phyloP scores from a whole-genome alignment of 2,113 vertebrate genomes.

The Cranoglanis bouderius region DNA sequence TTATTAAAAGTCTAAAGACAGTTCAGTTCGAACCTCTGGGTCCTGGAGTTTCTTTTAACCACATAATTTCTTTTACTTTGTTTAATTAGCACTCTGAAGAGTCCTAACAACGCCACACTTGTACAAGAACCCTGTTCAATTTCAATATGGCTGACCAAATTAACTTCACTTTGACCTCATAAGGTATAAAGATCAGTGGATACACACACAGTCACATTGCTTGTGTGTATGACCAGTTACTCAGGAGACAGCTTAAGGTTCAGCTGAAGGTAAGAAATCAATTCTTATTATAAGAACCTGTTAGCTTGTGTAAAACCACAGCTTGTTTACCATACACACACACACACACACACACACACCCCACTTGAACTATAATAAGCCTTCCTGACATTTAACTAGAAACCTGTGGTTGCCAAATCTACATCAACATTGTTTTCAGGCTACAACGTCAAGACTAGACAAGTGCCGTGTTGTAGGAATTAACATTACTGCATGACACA shows the following conservation, averaged over 20 bases:
- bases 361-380: background rate
- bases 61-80: too few relatives aligned
- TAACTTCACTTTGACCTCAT: background rate
- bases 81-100: too few relatives aligned
- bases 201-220: background rate
- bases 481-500: background rate
- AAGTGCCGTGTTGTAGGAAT: background rate
- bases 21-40: too few relatives aligned
- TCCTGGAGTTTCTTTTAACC: too few relatives aligned
- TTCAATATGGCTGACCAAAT: background rate
- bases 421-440: background rate
- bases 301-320: background rate
- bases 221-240: background rate
- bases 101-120: background rate
- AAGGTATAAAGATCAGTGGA: background rate
- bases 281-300: background rate
- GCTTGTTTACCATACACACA: background rate
- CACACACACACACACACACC: background rate
- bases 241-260: background rate
- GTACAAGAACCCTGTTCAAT: background rate
- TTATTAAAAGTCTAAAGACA: too few relatives aligned
- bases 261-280: background rate
- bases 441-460: background rate
- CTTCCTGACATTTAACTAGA: background rate
- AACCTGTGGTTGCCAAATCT: background rate